Conservation (phyloP, 2,888 invertebrate genomes). For the Lucinisca nassula region DNA sequence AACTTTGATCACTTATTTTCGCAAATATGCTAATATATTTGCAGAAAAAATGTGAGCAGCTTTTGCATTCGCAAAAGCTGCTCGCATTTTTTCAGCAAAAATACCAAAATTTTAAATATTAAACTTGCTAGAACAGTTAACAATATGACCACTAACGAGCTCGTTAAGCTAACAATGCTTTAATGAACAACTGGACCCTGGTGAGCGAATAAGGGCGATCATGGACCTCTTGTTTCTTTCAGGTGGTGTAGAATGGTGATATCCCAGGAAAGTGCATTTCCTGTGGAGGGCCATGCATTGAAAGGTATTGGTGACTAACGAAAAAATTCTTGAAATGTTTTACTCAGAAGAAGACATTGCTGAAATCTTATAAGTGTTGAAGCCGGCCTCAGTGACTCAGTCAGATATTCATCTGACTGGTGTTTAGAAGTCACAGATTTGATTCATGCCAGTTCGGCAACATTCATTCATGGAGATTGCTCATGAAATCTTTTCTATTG, state of each 20-base stretch:
- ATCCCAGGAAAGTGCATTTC: constrained; percentile 73
- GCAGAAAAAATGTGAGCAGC: too few species aligned
- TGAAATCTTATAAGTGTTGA: background rate
- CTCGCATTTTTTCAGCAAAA: background rate
- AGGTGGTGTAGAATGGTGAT: constrained; percentile 80
- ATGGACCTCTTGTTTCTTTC: background rate
- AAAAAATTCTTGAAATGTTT: background rate
- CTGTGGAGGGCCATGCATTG: constrained; percentile 47
- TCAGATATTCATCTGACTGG: too few species aligned
- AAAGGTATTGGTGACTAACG: background rate
- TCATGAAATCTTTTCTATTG: too few species aligned
- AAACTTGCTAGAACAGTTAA: background rate
- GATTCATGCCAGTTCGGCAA: background rate
- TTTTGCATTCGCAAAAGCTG: too few species aligned
- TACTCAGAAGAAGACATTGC: background rate
- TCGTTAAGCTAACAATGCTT: background rate
- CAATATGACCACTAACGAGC: background rate
- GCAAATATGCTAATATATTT: too few species aligned
- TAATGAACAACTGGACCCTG: background rate
- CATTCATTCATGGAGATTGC: too few species aligned
- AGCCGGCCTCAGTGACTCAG: too few species aligned
- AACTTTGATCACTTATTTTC: too few species aligned
- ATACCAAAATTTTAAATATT: too few species aligned
- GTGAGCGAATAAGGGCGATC: background rate
- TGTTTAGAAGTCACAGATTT: too few species aligned